These are phyloP conservation scores for Drosophila nannoptera DNA, from an alignment of 1,140 invertebrate species.

Conservation along the genomic window DNA sequence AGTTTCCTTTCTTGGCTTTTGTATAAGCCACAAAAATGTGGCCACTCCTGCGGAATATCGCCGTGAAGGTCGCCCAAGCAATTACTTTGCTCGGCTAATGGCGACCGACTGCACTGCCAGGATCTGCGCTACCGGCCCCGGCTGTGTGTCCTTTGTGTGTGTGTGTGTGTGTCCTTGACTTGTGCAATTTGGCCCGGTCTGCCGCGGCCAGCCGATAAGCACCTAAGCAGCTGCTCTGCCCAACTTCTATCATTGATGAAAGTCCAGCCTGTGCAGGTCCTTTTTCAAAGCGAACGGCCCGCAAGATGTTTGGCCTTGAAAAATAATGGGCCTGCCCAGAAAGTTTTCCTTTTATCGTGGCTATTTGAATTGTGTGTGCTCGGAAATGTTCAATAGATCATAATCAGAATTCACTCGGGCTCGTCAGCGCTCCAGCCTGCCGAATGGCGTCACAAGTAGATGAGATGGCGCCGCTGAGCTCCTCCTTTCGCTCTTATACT, in stretches of 20 bases:
- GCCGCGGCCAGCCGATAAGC: constrained; percentile 12
- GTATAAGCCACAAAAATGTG: constrained; percentile 63
- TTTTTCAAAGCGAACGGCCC: neutral
- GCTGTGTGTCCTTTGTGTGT: neutral
- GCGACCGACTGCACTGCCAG: constrained; percentile 52
- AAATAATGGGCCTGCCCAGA: neutral
- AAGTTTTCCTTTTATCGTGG: neutral
- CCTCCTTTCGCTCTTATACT: no score
- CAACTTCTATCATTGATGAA: constrained; percentile 19
- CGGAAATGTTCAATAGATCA: no score
- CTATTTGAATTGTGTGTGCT: no score
- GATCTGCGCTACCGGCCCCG: constrained; percentile 29
- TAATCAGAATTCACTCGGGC: no score
- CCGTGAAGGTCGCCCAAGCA: constrained; percentile 65
- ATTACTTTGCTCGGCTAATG: constrained; percentile 53
- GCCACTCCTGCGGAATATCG: constrained; percentile 45
- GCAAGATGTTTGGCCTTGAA: no score
- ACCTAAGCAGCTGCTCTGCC: constrained; percentile 5
- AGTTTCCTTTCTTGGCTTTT: constrained; percentile 1
- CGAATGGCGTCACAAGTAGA: no score
- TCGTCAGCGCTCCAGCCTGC: no score
- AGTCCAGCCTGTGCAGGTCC: neutral
- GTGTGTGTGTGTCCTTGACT: constrained; percentile 60
- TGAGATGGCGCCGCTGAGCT: no score
- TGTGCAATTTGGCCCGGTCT: constrained; percentile 58